These are phyloP conservation scores for Platysternon megacephalum DNA, from an alignment of 2,113 vertebrate genomes.

Conservation along the genomic window DNA sequence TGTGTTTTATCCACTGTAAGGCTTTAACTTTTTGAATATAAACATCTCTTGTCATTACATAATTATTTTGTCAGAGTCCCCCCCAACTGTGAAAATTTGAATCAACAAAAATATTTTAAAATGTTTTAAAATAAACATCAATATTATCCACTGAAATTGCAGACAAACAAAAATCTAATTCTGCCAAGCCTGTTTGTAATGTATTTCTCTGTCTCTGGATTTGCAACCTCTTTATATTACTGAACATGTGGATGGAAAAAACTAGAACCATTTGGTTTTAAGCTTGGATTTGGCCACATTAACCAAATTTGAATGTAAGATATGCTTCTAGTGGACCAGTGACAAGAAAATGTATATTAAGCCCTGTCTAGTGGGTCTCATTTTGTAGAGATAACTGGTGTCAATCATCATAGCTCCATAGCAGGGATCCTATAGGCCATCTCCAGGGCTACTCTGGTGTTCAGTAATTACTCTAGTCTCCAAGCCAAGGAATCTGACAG, in stretches of 20 bases:
- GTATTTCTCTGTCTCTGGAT: not conserved
- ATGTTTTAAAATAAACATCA: too few species aligned
- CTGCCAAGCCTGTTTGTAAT: not conserved
- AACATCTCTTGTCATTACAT: not conserved
- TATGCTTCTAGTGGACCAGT: not conserved
- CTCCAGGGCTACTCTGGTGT: not conserved
- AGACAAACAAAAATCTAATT: not conserved
- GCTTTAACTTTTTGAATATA: not conserved
- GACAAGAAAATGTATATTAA: not conserved
- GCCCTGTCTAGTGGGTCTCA: not conserved
- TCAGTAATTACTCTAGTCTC: not conserved
- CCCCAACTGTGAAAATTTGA: not conserved
- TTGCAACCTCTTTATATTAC: not conserved
- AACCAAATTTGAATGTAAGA: not conserved
- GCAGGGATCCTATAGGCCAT: not conserved
- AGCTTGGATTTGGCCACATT: not conserved
- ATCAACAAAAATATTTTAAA: not conserved
- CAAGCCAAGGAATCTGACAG: not conserved
- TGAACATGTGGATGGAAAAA: rapidly evolving
- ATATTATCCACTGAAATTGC: not conserved
- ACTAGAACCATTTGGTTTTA: not conserved
- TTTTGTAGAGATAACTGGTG: not conserved
- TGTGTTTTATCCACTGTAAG: not conserved
- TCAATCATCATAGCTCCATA: not conserved
- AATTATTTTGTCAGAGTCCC: not conserved